Base-by-base conservation (phyloP, 2,888 invertebrate species). In the Aphidius colemani region DNA sequence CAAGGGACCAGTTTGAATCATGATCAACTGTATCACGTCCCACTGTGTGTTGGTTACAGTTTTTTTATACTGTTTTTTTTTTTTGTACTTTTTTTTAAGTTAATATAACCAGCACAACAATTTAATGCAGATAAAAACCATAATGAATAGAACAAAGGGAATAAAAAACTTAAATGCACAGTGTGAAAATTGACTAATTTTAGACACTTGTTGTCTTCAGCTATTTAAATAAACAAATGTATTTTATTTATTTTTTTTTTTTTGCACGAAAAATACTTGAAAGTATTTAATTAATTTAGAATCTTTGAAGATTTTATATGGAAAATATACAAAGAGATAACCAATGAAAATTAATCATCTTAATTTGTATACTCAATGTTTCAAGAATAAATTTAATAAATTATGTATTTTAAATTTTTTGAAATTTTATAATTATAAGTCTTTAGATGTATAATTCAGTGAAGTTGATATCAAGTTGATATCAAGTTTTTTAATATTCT, bases 91-190 rank as follows among this genome's bases (percentile, higher is more conserved):
- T 48, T 43, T 53, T 46, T 46, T 10, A 50, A 57, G 53, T 44
- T 63, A 57, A 56, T 65, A 56, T 68, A 69, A 66, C 46, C 74
- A 76, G 74, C 76, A 74, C 73, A 76, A 75, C 74, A 76, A 74
- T 76, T 75, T 73, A 76, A 74, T 74, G 76, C 73, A 76, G 74
- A 75, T 73, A 71, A 71, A 69, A 69, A 71, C 69, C 67, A 74
- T 72, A 76, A 77, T 69, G 62, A 69, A 64, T 60, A 61, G 59
- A 53, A 18, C 30, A 13, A 71, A 60, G 18, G 41, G 59, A 53
- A 53, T 46, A 55, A 43, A 39, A 30, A 43, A 13, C n/a, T n/a
- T n/a, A n/a, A 49, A 50, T 43, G 13, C 50, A 41, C 50, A 49
- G 44, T 57, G 46, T 53, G 44, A 30, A 57, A 53, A 59, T 65